These are phyloP conservation scores for Podargus strigoides DNA, from an alignment of 2,797 vertebrate genomes.

Conservation along the genomic window DNA sequence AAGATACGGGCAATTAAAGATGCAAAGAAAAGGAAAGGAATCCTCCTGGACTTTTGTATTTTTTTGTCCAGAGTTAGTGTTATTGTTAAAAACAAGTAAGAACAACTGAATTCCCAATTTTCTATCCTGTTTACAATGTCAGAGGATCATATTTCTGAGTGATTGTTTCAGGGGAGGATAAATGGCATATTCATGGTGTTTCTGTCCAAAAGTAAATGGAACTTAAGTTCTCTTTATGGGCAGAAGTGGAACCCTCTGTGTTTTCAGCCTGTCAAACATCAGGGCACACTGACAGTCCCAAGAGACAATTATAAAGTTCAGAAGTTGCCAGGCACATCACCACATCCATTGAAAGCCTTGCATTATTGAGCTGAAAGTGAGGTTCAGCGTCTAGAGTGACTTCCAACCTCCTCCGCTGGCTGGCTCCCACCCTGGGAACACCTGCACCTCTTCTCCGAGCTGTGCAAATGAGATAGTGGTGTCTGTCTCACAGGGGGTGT, in stretches of 20 bases:
- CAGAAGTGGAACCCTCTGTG: neutral
- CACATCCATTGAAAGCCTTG: neutral
- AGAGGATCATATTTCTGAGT: neutral
- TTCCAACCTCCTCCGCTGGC: neutral
- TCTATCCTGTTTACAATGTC: neutral
- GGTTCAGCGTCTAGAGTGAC: neutral
- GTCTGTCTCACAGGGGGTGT: conserved; percentile 36
- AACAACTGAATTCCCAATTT: neutral
- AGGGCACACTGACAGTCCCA: neutral
- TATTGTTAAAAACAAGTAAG: neutral
- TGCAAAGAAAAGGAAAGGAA: neutral
- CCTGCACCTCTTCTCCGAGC: neutral
- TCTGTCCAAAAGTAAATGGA: neutral
- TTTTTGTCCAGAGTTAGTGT: neutral
- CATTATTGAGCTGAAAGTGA: neutral
- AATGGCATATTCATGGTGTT: neutral
- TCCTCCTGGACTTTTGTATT: neutral
- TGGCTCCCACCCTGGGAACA: neutral
- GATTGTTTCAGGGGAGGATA: neutral
- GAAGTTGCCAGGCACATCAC: neutral
- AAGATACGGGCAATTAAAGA: neutral
- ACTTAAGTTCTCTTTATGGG: neutral
- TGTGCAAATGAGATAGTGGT: conserved; percentile 41
- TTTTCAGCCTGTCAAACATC: neutral
- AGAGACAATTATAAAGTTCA: neutral